Base-by-base conservation (phyloP, 1,140 invertebrate genomes). In the Drosophila tani region DNA sequence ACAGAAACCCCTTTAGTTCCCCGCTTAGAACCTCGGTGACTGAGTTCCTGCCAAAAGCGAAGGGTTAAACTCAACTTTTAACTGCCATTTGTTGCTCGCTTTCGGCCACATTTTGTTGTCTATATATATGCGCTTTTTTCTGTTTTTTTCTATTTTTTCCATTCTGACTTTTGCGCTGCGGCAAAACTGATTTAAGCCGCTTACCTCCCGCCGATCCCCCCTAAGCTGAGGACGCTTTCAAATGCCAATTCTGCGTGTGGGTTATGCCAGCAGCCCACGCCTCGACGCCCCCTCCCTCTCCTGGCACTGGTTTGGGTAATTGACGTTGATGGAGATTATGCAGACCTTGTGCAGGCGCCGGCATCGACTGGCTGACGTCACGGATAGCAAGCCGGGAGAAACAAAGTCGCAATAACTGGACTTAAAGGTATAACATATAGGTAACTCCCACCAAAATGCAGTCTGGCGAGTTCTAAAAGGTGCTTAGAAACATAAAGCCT, bases 311-410 rank as follows among this genome's bases (percentile, higher is more conserved):
- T 84, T 90, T 88, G 85, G 81, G 85, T 88, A 88, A 88, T 88
- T 88, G 85, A 88, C 78, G 85, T 81, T 81, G 79, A 79, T 77
- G 71, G 59, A 81, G 85, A 90, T 88, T 88, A 88, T 88, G 79
- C 74, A 81, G 74, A 78, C 64, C 67, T 41, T 58, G 47, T 53
- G 67, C 21, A 32, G 45, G 49, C 63, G 56, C 38, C 50, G 27
- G 19, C 41, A 27, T 47, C 41, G 41, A 43, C 53, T 41, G 24
- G 3, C 32, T 29, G 19, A 41, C 38, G 38, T 40, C 40, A 41
- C 5, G 40, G 40, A 7, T 41, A 41, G 40, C 40, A n/a, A 8
- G 40, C 5, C 40, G 40, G 40, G 11, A 55, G 38, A 19, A 38
- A 40, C 35, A 24, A 56, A 40, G 53, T 56, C 11, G 19, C n/a